Percentiles rank a stretch among this genome's conserved stretches.
Evolutionary conservation across 2,797 vertebrate genomes (phyloP).

Genomic region (Sebastolobus altivelis): DNA sequence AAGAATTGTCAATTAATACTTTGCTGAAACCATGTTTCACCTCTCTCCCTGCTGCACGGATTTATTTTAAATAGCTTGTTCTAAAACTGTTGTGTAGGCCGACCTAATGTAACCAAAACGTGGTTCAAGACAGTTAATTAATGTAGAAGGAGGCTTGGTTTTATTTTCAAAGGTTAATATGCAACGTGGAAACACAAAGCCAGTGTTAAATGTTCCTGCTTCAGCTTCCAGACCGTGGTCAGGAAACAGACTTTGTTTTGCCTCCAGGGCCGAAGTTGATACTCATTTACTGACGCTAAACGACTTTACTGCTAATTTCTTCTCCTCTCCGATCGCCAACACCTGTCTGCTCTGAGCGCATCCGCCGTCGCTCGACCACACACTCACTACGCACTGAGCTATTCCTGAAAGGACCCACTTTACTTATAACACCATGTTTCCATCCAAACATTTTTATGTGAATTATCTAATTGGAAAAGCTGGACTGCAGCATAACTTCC

Average conservation of each 20-base stretch:
- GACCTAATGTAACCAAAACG: no score
- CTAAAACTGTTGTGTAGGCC: background rate
- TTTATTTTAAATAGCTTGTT: background rate
- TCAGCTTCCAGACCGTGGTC: no score
- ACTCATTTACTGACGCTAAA: no score
- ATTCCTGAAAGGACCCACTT: background rate
- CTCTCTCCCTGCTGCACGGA: background rate
- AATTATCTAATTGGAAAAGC: background rate
- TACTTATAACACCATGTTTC: background rate
- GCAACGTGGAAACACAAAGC: no score
- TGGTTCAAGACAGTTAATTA: no score
- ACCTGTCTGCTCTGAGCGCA: background rate
- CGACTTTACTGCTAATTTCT: background rate
- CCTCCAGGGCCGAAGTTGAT: no score
- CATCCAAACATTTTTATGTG: background rate
- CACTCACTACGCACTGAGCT: background rate
- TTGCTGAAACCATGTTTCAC: background rate
- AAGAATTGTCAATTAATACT: no score
- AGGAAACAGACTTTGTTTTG: no score
- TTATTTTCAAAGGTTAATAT: no score
- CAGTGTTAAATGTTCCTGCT: no score
- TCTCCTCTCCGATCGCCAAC: background rate
- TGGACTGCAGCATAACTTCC: background rate
- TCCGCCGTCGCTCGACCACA: background rate
- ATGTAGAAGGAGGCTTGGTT: no score